Evolutionary conservation across 2,113 vertebrate genomes (phyloP), one percentile per base, ranked within the genome.

Genomic region (Elgaria multicarinata): DNA sequence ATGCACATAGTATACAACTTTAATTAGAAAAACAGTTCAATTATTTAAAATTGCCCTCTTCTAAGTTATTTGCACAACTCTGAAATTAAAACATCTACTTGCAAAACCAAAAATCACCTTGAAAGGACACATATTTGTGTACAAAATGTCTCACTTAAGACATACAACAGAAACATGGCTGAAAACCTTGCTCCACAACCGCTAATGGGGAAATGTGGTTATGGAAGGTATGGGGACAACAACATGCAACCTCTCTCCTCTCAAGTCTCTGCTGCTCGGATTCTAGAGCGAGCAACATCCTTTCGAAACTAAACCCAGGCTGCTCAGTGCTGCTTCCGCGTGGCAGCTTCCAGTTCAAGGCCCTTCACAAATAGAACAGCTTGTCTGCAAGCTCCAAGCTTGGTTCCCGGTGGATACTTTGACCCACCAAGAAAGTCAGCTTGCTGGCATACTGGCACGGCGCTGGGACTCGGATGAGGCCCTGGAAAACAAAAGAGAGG

Each of bases 331-430:
- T 1, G 1, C 18, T 1, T 31, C 14, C 3, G 6, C 80, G 31
- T 13, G 1, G 3, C 36, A 18, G 26, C 6, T 31, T 3, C 16
- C 3, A 4, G 31, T 74, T 46, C 12, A 18, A 4, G 44, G 3
- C 78, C 39, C 83, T 84, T 96, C 83, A 93, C 53, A 96, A 92
- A 90, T 96, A 97, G 91, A 96, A 95, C 84, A 97, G 93, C 2
- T 0, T 0, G 31, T 89, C 31, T 4, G 93, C 88, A 67, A 97
- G 46, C 31, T 96, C 92, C 87, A 95, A 58, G 26, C 91, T 95
- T 28, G 95, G 94, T 5, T 96, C 95, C 44, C 85, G 0, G 0
- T 92, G 95, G 72, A 95, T 86, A 72, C 91, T 96, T 13, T 92
- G 42, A 31, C 90, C 92, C 42, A 92, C 91, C 0, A 95, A 0